Conservation (phyloP, 2,113 vertebrate species). For the Calyptommatus sinebrachiatus region DNA sequence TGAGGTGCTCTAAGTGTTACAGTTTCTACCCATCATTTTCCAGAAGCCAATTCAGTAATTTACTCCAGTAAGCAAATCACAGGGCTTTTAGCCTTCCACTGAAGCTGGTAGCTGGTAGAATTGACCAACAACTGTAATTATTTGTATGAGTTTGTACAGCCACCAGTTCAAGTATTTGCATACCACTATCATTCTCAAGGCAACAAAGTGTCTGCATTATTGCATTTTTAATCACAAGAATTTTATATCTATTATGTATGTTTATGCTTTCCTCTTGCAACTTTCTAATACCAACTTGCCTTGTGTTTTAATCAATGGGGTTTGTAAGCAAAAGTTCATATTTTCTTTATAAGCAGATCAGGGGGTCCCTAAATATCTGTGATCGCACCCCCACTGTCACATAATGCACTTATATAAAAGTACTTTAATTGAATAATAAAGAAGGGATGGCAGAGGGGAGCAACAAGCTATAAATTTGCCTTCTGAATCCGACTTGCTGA, state of each 20-base stretch:
- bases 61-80: no score
- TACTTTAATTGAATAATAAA: conserved; percentile 60
- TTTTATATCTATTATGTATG: conserved; percentile 29
- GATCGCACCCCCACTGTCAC: conserved; percentile 19
- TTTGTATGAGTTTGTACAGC: background rate
- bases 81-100: background rate
- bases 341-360: conserved; percentile 54
- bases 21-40: background rate
- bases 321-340: conserved; percentile 40
- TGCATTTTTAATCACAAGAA: conserved; percentile 15
- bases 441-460: background rate
- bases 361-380: conserved; percentile 32
- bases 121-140: background rate
- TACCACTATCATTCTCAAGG: background rate
- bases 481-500: conserved; percentile 39
- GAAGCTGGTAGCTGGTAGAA: background rate
- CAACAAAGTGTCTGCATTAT: conserved; percentile 13
- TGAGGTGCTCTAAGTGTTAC: no score
- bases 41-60: background rate
- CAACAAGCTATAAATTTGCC: conserved; percentile 34
- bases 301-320: conserved; percentile 45
- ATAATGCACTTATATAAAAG: conserved; percentile 35
- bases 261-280: conserved; percentile 2
- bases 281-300: conserved; percentile 32
- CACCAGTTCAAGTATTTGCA: background rate